Evolutionary conservation across 2,113 vertebrate genomes (phyloP).

Genomic region (Ptychochromis oligacanthus): DNA sequence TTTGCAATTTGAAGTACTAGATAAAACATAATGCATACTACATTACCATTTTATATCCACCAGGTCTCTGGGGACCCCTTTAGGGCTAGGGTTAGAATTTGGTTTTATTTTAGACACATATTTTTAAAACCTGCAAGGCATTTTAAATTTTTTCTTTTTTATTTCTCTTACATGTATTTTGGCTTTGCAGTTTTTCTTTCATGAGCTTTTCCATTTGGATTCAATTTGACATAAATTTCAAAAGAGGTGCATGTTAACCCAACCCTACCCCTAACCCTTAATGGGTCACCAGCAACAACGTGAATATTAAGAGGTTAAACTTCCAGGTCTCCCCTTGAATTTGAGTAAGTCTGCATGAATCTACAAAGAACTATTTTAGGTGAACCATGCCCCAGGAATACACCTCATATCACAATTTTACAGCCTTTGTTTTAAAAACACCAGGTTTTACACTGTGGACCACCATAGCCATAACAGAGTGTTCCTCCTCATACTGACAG

Average conservation of each 20-base stretch:
- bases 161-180: background rate
- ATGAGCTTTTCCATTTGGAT: background rate
- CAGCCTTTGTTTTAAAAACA: background rate
- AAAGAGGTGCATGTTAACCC: background rate
- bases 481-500: too few species aligned
- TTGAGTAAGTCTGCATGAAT: background rate
- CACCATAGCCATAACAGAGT: too few species aligned
- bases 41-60: too few species aligned
- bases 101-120: background rate
- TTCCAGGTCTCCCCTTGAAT: background rate
- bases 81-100: too few species aligned
- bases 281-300: too few species aligned
- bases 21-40: background rate
- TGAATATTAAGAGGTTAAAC: too few species aligned
- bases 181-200: background rate
- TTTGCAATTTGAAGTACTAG: too few species aligned
- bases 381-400: background rate
- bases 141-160: too few species aligned
- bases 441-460: too few species aligned
- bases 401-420: background rate
- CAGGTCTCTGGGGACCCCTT: too few species aligned
- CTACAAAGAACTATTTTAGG: background rate
- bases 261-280: too few species aligned
- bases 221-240: background rate
- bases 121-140: background rate